Percentiles rank a stretch among this genome's conserved stretches.
These are phyloP conservation scores for Taenioides sp. DNA, from an alignment of 2,797 vertebrate genomes.

Conservation along the genomic window DNA sequence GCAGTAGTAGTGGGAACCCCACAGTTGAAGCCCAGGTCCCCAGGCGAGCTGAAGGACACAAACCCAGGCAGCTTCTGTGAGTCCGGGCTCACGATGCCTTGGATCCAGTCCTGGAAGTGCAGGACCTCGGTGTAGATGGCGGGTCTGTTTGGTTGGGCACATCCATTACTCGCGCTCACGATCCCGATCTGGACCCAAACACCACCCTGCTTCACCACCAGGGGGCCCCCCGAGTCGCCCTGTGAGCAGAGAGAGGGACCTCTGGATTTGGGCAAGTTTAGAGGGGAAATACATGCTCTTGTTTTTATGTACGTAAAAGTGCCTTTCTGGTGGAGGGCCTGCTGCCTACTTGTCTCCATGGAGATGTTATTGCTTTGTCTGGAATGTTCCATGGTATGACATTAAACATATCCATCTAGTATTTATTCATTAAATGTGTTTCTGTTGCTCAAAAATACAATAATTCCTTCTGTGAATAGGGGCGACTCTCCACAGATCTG, in stretches of 20 bases:
- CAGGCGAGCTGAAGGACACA: background rate
- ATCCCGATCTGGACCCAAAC: background rate
- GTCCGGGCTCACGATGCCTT: background rate
- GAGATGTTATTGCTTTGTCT: no score
- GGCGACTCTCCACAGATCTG: no score
- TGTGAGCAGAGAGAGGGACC: background rate
- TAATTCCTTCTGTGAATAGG: no score
- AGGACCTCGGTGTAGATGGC: background rate
- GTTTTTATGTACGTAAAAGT: no score
- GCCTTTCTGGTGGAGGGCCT: no score
- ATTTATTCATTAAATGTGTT: no score
- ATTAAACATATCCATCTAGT: no score
- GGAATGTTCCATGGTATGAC: no score
- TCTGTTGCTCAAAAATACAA: no score
- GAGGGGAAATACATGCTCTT: background rate
- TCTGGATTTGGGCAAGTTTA: background rate
- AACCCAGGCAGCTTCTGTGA: background rate
- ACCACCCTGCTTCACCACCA: background rate
- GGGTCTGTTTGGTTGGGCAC: background rate
- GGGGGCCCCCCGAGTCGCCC: background rate
- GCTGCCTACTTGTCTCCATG: no score
- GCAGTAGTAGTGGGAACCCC: no score
- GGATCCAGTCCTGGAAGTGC: background rate
- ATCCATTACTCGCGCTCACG: background rate
- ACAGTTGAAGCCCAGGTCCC: background rate